Evolutionary conservation across 1,140 invertebrate genomes (phyloP).

Genomic region (Drosophila obscura): DNA sequence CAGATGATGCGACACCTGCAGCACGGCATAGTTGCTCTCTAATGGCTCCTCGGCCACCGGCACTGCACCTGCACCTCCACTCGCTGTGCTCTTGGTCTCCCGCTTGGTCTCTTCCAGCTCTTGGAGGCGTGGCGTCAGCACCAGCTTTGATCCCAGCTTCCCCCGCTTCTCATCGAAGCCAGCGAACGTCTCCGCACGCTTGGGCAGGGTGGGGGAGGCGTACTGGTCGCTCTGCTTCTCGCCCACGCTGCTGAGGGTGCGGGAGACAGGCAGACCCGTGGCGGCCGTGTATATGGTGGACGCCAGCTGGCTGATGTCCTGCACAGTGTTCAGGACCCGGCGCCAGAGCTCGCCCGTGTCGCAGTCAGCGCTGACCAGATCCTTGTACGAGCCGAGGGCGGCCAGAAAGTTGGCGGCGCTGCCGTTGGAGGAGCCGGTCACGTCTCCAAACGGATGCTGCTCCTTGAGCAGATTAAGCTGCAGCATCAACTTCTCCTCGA

Average conservation of each 20-base stretch:
- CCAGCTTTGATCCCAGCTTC: constrained; percentile 67
- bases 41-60: constrained; percentile 46
- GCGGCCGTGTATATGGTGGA: constrained; percentile 89
- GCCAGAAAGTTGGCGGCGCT: constrained; percentile 78
- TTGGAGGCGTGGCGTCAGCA: constrained; percentile 68
- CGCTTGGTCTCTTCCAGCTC: constrained; percentile 73
- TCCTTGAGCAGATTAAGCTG: constrained; percentile 90
- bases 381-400: constrained; percentile 85
- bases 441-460: constrained; percentile 61
- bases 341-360: constrained; percentile 89
- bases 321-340: constrained; percentile 88
- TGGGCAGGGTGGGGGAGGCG: constrained; percentile 92
- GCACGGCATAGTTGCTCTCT: constrained; percentile 89
- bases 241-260: constrained; percentile 95
- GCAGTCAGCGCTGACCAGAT: constrained; percentile 86
- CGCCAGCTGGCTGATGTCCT: constrained; percentile 87
- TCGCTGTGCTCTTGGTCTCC: constrained; percentile 32
- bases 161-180: constrained; percentile 91
- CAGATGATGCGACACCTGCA: constrained; percentile 91
- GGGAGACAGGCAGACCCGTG: constrained; percentile 88
- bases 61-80: too few relatives aligned
- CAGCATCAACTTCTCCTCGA: constrained; percentile 95
- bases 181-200: constrained; percentile 96
- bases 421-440: constrained; percentile 32
- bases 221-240: constrained; percentile 94